These are phyloP conservation scores for Pionites leucogaster DNA, from an alignment of 2,113 vertebrate genomes.

Conservation along the genomic window DNA sequence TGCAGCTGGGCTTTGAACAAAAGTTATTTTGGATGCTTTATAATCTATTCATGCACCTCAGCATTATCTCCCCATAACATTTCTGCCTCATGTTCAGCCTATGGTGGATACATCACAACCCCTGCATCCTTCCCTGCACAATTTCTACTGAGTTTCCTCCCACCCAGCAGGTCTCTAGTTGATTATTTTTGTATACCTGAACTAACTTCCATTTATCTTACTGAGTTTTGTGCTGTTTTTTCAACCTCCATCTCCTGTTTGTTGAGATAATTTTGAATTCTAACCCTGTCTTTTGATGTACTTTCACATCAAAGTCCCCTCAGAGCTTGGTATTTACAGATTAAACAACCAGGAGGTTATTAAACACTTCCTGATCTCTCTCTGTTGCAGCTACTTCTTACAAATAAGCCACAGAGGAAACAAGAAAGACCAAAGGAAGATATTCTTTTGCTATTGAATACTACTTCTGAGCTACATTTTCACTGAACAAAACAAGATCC, in stretches of 20 bases:
- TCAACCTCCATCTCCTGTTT: not conserved
- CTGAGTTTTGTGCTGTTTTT: not conserved
- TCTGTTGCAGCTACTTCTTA: conserved; percentile 18
- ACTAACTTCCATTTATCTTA: not conserved
- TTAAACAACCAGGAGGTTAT: conserved; percentile 46
- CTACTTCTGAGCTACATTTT: conserved; percentile 4
- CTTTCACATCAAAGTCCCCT: conserved; percentile 49
- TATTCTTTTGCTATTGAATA: not conserved
- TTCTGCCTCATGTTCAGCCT: not conserved
- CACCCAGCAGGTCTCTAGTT: not conserved
- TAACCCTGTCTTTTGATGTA: conserved; percentile 45
- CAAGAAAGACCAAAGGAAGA: conserved; percentile 23
- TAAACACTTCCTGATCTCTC: conserved; percentile 48
- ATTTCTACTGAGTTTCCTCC: not conserved
- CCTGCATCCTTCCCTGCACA: not conserved
- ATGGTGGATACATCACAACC: not conserved
- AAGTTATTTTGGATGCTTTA: not conserved
- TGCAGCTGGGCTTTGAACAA: not conserved
- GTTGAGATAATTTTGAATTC: conserved; percentile 39
- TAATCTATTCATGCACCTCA: not conserved
- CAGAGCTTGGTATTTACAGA: conserved; percentile 55
- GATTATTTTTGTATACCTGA: not conserved
- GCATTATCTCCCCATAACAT: not conserved
- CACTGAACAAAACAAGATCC: not conserved
- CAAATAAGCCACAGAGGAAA: conserved; percentile 36